phyloP scores from a whole-genome alignment of 2,113 vertebrate species.

The Craseonycteris thonglongyai region DNA sequence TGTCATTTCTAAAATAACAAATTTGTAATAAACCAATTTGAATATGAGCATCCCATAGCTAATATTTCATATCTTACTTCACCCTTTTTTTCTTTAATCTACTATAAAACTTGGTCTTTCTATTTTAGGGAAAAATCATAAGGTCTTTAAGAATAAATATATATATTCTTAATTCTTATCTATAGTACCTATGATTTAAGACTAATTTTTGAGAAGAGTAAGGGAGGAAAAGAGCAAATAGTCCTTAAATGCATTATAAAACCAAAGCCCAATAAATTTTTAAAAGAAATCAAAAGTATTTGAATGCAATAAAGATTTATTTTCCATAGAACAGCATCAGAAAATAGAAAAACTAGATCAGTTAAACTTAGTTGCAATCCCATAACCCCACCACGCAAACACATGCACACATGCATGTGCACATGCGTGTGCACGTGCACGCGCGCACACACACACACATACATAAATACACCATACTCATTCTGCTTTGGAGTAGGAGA shows the following conservation, averaged over 20 bases:
- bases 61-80: neutral
- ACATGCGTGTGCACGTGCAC: too few relatives aligned
- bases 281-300: neutral
- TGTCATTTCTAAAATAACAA: neutral
- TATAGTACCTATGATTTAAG: neutral
- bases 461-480: neutral
- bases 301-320: neutral
- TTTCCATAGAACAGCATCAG: neutral
- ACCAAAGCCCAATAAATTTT: neutral
- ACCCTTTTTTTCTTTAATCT: neutral
- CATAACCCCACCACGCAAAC: neutral
- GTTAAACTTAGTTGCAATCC: neutral
- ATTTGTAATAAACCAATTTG: neutral
- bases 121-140: neutral
- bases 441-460: neutral
- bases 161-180: neutral
- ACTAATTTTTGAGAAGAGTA: neutral
- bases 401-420: neutral
- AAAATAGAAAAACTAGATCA: conserved; percentile 4
- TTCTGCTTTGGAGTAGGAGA: neutral
- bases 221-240: neutral
- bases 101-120: neutral
- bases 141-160: neutral
- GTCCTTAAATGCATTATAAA: neutral
- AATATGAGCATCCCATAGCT: neutral